Evolutionary conservation across 2,888 invertebrate genomes (phyloP), one percentile per base, ranked within the genome.

Genomic region (Caenorhabditis doughertyi): DNA sequence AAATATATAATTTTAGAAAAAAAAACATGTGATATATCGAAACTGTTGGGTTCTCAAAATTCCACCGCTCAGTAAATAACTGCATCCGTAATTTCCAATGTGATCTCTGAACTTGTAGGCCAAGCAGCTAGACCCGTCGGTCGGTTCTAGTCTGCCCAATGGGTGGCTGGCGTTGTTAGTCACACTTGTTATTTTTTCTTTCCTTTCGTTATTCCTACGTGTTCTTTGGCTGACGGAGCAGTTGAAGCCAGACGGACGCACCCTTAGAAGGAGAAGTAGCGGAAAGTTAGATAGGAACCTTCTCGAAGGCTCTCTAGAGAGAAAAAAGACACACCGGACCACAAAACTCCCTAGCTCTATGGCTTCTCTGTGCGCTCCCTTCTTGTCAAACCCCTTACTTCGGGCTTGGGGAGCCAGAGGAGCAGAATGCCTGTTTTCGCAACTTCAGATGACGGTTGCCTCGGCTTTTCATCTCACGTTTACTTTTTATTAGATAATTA

Each of bases 181-280:
- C 76, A 68, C 76, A 76, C 68, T 74, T 74, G 74, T 74, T 74
- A 67, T 74, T 74, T 70, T 47, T 51, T 35, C 21, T 56, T 70
- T 44, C 23, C 32, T n/a, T 44, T 49, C 25, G 29, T 49, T 58
- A 49, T 62, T 47, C 47, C 47, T 29, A 29, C 60, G 60, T 53
- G 49, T 51, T 72, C 62, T 65, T 65, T 42, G 62, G 18, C 73
- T 73, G 53, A 23, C 27, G 11, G 73, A 62, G 53, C 60, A 51
- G 25, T 11, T 44, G 60, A 29, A 53, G 27, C 29, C 29, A 73
- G 51, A 55, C 44, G 8, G 53, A 55, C 35, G 67, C 42, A 65
- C 76, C 76, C 67, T 76, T 76, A 68, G 67, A 76, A 68, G 49
- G 51, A 67, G 56, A 58, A 67, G 25, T 27, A n/a, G 25, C 0